Base-by-base conservation (phyloP, 1,140 invertebrate species). In the Drosophila arizonae region DNA sequence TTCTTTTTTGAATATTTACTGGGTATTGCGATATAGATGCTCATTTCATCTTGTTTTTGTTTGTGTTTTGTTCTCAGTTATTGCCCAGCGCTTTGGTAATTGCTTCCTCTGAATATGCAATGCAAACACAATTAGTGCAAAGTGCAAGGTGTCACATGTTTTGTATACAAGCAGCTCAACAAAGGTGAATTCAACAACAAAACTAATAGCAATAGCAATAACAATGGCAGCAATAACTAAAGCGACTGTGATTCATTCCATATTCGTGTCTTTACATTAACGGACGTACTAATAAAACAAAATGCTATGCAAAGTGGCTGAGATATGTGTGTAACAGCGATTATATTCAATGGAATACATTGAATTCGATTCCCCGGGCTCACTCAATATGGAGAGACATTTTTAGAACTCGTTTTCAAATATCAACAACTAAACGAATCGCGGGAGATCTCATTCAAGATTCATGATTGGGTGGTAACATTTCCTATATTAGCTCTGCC, bases 71-170 rank as follows among this genome's bases (percentile, higher is more conserved):
- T n/a, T 63, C n/a, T 21, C 30, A 30, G 4, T 30, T 30, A 30
- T 30, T 30, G 28, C 28, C 28, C 28, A 30, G 28, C 28, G 73
- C 30, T 17, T 54, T 51, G 51, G 11, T 58, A 70, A 70, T 63
- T 57, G 33, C 13, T 78, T 78, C 58, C 33, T 30, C 52, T 21
- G 62, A 61, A 76, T 69, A 45, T 43, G 17, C 43, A 75, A 55
- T 82, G 72, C 58, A 76, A 75, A 76, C 72, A 64, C 79, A 84
- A 84, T 79, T 77, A 76, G 63, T 54, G 64, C 63, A 86, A 88
- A 76, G 79, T 82, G 82, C 76, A 77, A 56, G 76, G 79, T 81
- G 84, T 88, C 82, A 86, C 82, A 81, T 81, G 78, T 39, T 61
- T 60, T 50, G 54, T 67, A 63, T 61, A 60, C 28, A 66, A 48